Base-by-base conservation (phyloP, 2,888 invertebrate species). In the Leptinotarsa haldemani region DNA sequence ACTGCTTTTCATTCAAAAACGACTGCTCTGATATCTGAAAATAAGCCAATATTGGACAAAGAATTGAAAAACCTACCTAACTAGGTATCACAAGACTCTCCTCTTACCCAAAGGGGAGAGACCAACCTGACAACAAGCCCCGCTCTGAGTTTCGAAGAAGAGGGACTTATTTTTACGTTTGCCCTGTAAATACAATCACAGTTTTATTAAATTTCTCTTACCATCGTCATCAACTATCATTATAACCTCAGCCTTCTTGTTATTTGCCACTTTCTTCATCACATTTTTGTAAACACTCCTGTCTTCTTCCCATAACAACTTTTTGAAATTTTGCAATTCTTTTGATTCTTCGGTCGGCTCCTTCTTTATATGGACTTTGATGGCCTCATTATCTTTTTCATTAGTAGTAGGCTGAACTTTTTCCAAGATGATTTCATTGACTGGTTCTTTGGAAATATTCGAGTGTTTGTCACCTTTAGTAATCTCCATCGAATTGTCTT, bases 401-500 rank as follows among this genome's bases (percentile, higher is more conserved):
- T 70, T 53, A 5, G 58, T 20, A 16, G 50, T 25, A 30, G 16
- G 40, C 53, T 52, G 48, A 25, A 69, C 50, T 47, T 50, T 69
- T 48, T 73, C 73, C 20, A 73, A 20, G 18, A 72, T 52, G 13
- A 70, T 52, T 30, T 68, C 64, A 48, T 72, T 58, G 18, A 52
- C 46, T 13, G 61, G 40, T 3, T 40, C 47, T 1, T 48, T 50
- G 16, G 25, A 12, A 25, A 53, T 30, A 20, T 69, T 58, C n/a
- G 48, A 13, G 16, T 50, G 46, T 50, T 48, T 63, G n/a, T 65
- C 65, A 2, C 67, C 78, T 73, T 77, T 80, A 7, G 80, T 80
- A 46, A 80, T 78, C 70, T 80, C 79, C 80, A 80, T 80, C 0
- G 80, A 79, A 1, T 73, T 73, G 66, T 80, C 80, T 25, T 75